phyloP scores from a whole-genome alignment of 2,797 vertebrate genomes.

The Botia almorhae region DNA sequence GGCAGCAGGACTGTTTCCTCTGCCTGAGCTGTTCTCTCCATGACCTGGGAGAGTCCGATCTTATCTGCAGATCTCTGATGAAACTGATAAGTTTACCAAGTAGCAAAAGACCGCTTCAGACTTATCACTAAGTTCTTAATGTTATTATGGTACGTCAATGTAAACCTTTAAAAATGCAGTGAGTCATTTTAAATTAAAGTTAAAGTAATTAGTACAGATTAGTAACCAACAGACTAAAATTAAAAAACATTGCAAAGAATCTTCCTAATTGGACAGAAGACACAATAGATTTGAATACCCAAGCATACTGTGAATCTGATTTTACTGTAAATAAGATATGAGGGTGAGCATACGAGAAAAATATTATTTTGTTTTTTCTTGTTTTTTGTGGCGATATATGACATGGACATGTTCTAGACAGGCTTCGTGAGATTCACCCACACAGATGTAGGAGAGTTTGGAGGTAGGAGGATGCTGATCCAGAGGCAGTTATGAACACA shows the following conservation, averaged over 20 bases:
- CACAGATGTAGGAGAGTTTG: neutral
- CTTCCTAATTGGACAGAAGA: no score
- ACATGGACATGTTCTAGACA: constrained; percentile 10
- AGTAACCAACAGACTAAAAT: no score
- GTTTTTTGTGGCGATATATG: neutral
- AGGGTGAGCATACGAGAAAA: neutral
- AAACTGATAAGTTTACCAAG: constrained; percentile 7
- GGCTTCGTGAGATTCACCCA: constrained; percentile 15
- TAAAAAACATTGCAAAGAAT: no score
- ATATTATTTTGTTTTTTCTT: neutral
- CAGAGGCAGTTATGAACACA: constrained; percentile 13
- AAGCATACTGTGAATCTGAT: neutral
- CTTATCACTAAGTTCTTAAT: neutral
- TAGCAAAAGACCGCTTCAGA: neutral
- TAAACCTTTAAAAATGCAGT: neutral
- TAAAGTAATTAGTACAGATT: no score
- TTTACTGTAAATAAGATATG: neutral
- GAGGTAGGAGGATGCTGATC: constrained; percentile 4
- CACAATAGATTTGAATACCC: no score
- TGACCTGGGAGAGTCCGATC: constrained; percentile 82
- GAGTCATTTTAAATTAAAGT: neutral
- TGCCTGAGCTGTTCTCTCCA: constrained; percentile 74
- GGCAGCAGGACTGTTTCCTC: constrained; percentile 85
- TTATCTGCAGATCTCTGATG: constrained; percentile 58
- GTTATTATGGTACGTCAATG: neutral